Conservation (phyloP, 1,140 invertebrate genomes). For the Druon quercuslanigerum region DNA sequence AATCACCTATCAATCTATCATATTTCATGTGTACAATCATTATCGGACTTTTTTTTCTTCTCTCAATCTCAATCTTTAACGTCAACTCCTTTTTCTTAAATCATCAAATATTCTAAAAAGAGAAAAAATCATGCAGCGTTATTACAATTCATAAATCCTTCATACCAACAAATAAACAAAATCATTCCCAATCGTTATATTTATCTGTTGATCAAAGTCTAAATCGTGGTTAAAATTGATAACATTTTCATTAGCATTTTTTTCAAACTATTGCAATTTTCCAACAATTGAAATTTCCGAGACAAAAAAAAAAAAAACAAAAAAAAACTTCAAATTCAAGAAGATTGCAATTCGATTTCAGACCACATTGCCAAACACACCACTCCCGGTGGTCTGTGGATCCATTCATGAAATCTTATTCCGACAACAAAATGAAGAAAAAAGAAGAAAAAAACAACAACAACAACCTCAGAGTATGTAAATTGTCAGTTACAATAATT, state of each 20-base stretch:
- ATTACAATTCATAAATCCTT: not conserved
- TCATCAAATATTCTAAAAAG: not conserved
- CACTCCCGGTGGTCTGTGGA: conserved; percentile 34
- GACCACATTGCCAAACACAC: conserved; percentile 46
- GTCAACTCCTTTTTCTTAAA: not conserved
- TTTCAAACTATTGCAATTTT: not conserved
- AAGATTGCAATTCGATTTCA: conserved; percentile 12
- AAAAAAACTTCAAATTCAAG: not conserved
- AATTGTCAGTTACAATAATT: too few relatives aligned
- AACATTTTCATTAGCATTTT: not conserved
- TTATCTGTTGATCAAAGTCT: not conserved
- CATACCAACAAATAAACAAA: not conserved
- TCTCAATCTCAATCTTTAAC: not conserved
- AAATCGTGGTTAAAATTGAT: not conserved
- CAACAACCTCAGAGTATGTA: too few relatives aligned
- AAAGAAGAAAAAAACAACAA: too few relatives aligned
- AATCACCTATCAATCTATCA: not conserved
- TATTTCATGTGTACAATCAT: not conserved
- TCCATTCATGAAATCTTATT: not conserved
- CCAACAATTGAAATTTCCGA: too few relatives aligned
- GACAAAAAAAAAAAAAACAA: too few relatives aligned
- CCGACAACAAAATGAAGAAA: too few relatives aligned
- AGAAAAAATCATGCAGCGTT: not conserved
- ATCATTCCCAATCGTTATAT: not conserved
- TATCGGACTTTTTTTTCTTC: not conserved